Percentiles rank a stretch among this genome's conserved stretches.
Evolutionary conservation across 1,140 invertebrate genomes (phyloP).

Genomic region (Leguminivora glycinivorella): DNA sequence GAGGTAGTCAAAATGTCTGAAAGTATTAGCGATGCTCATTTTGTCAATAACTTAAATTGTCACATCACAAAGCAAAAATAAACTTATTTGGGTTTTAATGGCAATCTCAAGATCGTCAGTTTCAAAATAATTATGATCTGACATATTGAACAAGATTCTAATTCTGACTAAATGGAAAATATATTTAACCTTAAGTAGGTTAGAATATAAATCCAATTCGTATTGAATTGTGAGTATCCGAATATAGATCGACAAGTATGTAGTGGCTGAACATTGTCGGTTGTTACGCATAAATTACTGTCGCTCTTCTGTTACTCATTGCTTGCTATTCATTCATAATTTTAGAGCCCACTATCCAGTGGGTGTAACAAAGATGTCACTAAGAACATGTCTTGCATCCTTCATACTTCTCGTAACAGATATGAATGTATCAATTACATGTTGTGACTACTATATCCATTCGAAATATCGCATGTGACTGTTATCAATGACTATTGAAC

Average conservation of each 20-base stretch:
- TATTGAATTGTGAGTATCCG: not conserved
- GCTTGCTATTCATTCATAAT: conserved; percentile 19
- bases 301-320: not conserved
- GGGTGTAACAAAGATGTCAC: not conserved
- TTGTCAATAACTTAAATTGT: no score
- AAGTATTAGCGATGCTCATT: no score
- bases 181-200: not conserved
- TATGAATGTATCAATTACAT: not conserved
- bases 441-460: not conserved
- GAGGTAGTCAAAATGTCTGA: no score
- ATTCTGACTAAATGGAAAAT: no score
- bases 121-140: no score
- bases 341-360: not conserved
- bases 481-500: not conserved
- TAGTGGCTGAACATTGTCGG: not conserved
- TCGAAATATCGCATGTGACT: not conserved
- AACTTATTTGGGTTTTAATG: no score
- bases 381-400: not conserved
- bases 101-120: no score
- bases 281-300: not conserved
- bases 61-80: no score
- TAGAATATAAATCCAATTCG: not conserved
- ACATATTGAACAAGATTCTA: no score
- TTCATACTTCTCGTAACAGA: not conserved
- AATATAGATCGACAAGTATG: not conserved